Evolutionary conservation across 2,113 vertebrate genomes (phyloP), one percentile per base, ranked within the genome.

Genomic region (Vidua chalybeata): DNA sequence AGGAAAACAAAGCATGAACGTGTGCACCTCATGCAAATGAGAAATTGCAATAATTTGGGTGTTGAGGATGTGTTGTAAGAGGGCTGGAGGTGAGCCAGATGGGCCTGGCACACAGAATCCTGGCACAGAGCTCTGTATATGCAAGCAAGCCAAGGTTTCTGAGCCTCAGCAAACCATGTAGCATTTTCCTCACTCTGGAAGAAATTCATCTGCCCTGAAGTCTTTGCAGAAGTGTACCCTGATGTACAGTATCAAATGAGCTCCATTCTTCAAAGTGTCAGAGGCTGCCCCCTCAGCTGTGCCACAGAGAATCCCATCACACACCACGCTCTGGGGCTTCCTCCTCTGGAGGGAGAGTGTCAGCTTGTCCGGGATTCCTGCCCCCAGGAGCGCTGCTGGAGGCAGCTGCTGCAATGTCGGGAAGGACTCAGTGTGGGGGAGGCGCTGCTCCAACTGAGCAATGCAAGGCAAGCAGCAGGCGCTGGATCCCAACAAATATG

Each of bases 401-500:
- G 58, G 49, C 0, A 7, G 58, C 63, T 73, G 59, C 66, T 28
- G 26, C 51, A 85, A 51, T 0, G 1, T 27, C 11, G 31, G 88
- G 6, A 46, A 77, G 72, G 71, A 20, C 63, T 48, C 2, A 6
- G 74, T n/a, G 72, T 7, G 41, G 37, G 37, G 48, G 73, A 67
- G 46, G 81, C 11, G 4, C 9, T 58, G 78, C 74, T 91, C 93
- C 86, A 94, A 93, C 72, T 68, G 88, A 94, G 93, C 76, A 74
- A 63, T 59, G 55, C 88, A 4, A 94, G 76, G 83, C 90, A 45
- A 90, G 92, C 87, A 96, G 93, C 92, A 77, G 94, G 87, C 48
- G 0, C 83, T 71, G 59, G 61, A 81, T 90, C 93, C 67, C 92
- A 75, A 92, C 72, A 86, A 90, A 93, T 75, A 92, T 5, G 79